Conservation (phyloP, 2,797 vertebrate species). For the Anabacerthia variegaticeps region DNA sequence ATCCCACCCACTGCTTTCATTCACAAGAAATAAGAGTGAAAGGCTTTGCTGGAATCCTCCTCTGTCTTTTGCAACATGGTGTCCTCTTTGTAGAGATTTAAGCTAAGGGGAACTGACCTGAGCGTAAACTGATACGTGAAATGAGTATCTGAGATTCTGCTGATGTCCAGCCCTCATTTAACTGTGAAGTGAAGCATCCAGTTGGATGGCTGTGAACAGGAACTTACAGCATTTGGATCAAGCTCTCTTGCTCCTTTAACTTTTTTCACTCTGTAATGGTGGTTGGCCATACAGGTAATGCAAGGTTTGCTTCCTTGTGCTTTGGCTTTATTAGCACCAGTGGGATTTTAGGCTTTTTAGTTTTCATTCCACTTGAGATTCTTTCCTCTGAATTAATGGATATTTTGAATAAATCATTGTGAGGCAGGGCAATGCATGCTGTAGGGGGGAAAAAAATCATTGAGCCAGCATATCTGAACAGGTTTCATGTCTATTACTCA, state of each 20-base stretch:
- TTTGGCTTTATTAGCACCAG: conserved; percentile 19
- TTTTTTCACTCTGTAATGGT: background rate
- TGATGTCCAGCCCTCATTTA: background rate
- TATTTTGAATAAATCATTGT: conserved; percentile 44
- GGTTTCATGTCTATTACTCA: background rate
- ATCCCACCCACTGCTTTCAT: background rate
- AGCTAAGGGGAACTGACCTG: background rate
- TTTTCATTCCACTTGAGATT: background rate
- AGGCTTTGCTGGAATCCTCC: background rate
- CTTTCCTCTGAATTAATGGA: conserved; percentile 27
- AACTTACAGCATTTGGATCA: background rate
- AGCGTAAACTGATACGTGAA: background rate
- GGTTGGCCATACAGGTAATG: background rate
- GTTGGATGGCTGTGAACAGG: background rate
- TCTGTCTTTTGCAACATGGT: background rate
- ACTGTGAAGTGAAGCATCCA: background rate
- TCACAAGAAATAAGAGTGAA: background rate
- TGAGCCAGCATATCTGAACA: background rate
- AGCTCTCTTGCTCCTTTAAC: background rate
- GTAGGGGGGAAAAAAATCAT: background rate
- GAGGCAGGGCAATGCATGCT: background rate
- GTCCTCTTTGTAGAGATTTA: background rate
- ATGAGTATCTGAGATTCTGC: background rate
- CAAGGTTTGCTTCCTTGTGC: background rate
- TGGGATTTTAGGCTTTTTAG: background rate